Percentiles rank a stretch among this genome's conserved stretches.
Conservation (phyloP, 2,888 invertebrate species). For the Dryococelus australis region DNA sequence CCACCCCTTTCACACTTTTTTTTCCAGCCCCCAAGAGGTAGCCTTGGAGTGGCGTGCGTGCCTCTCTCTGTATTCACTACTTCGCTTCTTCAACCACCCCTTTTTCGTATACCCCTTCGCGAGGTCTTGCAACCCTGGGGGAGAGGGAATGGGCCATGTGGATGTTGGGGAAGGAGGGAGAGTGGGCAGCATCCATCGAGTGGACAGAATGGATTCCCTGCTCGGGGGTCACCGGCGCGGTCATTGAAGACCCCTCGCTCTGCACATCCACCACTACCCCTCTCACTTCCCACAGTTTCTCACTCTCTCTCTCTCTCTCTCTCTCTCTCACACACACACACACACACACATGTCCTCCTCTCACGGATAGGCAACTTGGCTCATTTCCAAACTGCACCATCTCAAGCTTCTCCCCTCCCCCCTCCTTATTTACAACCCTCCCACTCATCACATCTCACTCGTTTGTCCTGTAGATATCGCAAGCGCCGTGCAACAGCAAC, state of each 20-base stretch:
- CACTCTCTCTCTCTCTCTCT: too few relatives aligned
- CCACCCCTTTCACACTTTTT: too few relatives aligned
- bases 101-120: too few relatives aligned
- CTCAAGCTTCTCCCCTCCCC: background rate
- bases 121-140: too few relatives aligned
- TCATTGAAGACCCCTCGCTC: background rate
- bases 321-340: too few relatives aligned
- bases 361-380: background rate
- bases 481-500: background rate
- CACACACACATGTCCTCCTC: background rate
- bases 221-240: background rate
- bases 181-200: background rate
- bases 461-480: background rate
- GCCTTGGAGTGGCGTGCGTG: too few relatives aligned
- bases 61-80: too few relatives aligned
- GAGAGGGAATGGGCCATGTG: too few relatives aligned
- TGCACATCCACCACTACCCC: background rate
- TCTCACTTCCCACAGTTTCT: too few relatives aligned
- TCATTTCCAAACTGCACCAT: background rate
- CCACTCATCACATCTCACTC: background rate
- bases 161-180: too few relatives aligned
- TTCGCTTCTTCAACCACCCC: too few relatives aligned
- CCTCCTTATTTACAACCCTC: background rate
- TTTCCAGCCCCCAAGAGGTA: too few relatives aligned
- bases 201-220: constrained; percentile 16